Evolutionary conservation across 2,113 vertebrate species (phyloP), one percentile per base, ranked within the genome.

Genomic region (Dromas ardeola): DNA sequence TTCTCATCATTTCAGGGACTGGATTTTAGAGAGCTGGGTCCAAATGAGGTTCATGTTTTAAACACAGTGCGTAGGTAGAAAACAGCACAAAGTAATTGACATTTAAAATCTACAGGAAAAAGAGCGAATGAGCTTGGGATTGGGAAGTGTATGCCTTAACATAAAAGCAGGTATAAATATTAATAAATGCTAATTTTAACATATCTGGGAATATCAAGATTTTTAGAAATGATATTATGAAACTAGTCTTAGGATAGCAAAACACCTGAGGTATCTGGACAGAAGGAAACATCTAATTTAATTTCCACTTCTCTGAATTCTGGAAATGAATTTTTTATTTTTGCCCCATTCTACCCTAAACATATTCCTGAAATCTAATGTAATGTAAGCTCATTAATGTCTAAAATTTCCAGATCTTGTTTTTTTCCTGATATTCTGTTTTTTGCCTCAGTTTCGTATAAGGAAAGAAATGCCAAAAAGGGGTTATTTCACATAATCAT

Each of bases 401-500:
- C 22, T 47, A 40, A 5, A 71, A 40, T 86, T 79, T 80, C 47
- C 47, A 74, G 29, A 71, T 16, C 8, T 40, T 34, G 2, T n/a
- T 89, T 86, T 70, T 67, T 69, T 36, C 34, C 30, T 58, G 2
- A 43, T 86, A 23, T 34, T 90, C 22, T 36, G n/a, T 21, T 34
- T 82, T 85, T 94, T 96, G 17, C 76, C 32, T 88, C 36, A 2
- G 18, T 66, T 86, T 52, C 2, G 1, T 36, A n/a, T 36, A 81
- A 42, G 45, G 59, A 78, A 89, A 79, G 20, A 86, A 91, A 62
- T 83, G 70, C 7, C 2, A 4, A 74, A 92, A 84, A 55, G 5
- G 5, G 15, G 15, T 84, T 92, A 63, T 61, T 97, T 94, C 89
- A 95, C 65, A 92, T 91, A 94, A 92, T 65, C 69, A 91, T 23